Evolutionary conservation across 2,797 vertebrate species (phyloP).

Genomic region (Pterois miles): DNA sequence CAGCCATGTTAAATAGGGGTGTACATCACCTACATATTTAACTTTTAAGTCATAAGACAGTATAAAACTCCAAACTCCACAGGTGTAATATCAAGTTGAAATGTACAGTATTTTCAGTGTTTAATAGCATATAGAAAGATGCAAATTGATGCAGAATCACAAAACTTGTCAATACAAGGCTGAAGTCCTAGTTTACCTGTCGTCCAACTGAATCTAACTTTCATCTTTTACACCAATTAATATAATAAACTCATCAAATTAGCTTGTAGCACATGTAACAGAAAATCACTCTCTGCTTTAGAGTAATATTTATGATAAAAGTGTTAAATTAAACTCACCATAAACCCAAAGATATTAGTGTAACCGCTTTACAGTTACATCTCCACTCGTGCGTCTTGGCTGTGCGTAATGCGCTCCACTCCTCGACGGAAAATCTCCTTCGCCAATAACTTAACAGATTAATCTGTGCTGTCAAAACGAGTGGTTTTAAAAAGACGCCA

Average conservation of each 20-base stretch:
- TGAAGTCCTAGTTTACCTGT: background rate
- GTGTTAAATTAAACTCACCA: constrained; percentile 51
- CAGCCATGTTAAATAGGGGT: background rate
- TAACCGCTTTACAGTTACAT: constrained; percentile 39
- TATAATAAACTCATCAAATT: background rate
- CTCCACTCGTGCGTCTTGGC: constrained; percentile 44
- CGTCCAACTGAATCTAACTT: background rate
- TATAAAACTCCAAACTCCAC: background rate
- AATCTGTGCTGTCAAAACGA: constrained; percentile 19
- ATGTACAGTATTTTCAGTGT: background rate
- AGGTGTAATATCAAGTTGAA: background rate
- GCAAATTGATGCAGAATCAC: background rate
- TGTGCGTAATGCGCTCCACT: constrained; percentile 46
- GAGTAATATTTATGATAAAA: background rate
- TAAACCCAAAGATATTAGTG: background rate
- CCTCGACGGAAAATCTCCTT: constrained; percentile 1
- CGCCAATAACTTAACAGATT: background rate
- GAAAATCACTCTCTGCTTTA: background rate
- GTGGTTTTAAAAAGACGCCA: background rate
- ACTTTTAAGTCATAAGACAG: background rate
- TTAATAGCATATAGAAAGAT: background rate
- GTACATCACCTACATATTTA: background rate
- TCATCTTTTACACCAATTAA: background rate
- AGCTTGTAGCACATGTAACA: background rate
- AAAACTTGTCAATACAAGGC: background rate